A percentile compares a stretch with the other conserved stretches of the same genome.
Conservation (phyloP, 1,140 invertebrate species). For the Megalonaias nervosa region DNA sequence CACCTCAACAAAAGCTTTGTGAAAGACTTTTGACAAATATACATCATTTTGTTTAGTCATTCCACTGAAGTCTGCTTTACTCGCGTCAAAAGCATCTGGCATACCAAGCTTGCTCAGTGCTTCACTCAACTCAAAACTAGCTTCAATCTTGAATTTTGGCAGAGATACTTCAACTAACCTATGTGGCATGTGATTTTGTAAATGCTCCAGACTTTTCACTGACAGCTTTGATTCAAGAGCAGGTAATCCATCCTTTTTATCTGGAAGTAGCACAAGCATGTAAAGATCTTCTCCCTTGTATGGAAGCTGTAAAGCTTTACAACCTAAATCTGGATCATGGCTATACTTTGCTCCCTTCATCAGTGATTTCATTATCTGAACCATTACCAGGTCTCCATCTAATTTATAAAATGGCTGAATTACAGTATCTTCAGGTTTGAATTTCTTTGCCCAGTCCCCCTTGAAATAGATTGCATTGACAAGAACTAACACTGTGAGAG, state of each 20-base stretch:
- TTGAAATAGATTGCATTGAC: constrained; percentile 86
- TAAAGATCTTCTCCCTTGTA: constrained; percentile 74
- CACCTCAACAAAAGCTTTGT: no score
- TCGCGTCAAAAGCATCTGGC: constrained; percentile 51
- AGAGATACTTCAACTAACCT: constrained; percentile 37
- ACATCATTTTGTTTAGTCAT: constrained; percentile 33
- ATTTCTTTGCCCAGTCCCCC: constrained; percentile 81
- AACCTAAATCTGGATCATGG: constrained; percentile 80
- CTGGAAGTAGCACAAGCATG: no score
- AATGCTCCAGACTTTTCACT: constrained; percentile 68
- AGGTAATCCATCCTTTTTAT: constrained; percentile 27
- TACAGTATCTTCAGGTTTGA: constrained; percentile 75
- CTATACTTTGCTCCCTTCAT: constrained; percentile 72
- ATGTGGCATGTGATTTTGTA: not conserved
- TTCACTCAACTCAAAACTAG: constrained; percentile 68
- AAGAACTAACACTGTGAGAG: constrained; percentile 78
- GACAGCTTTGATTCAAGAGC: constrained; percentile 74
- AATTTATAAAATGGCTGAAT: constrained; percentile 57
- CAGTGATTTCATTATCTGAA: constrained; percentile 48
- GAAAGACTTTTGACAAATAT: constrained; percentile 61
- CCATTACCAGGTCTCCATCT: constrained; percentile 11
- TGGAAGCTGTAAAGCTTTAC: constrained; percentile 81
- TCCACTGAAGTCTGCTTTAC: constrained; percentile 57
- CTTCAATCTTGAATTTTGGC: no score
- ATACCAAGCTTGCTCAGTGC: constrained; percentile 73